These are phyloP conservation scores for Hyaena hyaena DNA, from an alignment of 2,113 vertebrate species.

Conservation along the genomic window DNA sequence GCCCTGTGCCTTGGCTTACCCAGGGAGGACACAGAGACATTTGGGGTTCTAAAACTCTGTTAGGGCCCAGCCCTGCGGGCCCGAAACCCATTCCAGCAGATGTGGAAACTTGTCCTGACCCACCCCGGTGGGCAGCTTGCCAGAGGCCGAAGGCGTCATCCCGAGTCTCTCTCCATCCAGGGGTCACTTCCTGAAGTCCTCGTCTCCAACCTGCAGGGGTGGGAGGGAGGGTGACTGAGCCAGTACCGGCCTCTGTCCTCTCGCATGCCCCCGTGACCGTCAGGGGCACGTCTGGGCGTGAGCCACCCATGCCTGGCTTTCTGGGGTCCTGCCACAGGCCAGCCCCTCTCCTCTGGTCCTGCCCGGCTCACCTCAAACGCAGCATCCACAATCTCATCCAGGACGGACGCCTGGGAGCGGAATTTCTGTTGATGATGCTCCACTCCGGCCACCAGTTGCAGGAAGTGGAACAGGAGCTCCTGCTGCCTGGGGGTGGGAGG, in stretches of 20 bases:
- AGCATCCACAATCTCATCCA: constrained; percentile 73
- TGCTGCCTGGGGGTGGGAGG: constrained; percentile 37
- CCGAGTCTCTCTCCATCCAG: background rate
- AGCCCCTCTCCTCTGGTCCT: background rate
- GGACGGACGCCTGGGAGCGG: constrained; percentile 61
- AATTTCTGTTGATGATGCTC: constrained; percentile 77
- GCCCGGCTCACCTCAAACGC: constrained; percentile 73
- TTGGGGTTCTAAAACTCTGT: constrained; percentile 54
- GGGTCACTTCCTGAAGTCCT: constrained; percentile 65
- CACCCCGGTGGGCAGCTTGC: background rate
- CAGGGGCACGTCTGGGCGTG: background rate
- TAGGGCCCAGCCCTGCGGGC: background rate
- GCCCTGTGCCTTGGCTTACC: background rate
- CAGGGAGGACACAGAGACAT: background rate
- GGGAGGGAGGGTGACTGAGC: background rate
- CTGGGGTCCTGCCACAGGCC: background rate
- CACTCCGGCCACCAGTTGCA: constrained; percentile 68
- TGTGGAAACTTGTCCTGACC: background rate
- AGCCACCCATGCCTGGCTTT: background rate
- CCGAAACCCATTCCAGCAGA: background rate
- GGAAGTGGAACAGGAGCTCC: constrained; percentile 65
- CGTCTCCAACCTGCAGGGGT: constrained; percentile 62
- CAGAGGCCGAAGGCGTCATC: background rate
- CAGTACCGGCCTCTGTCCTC: background rate
- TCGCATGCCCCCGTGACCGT: background rate